Evolutionary conservation across 2,113 vertebrate genomes (phyloP).

Genomic region (Pollimyrus isidori): DNA sequence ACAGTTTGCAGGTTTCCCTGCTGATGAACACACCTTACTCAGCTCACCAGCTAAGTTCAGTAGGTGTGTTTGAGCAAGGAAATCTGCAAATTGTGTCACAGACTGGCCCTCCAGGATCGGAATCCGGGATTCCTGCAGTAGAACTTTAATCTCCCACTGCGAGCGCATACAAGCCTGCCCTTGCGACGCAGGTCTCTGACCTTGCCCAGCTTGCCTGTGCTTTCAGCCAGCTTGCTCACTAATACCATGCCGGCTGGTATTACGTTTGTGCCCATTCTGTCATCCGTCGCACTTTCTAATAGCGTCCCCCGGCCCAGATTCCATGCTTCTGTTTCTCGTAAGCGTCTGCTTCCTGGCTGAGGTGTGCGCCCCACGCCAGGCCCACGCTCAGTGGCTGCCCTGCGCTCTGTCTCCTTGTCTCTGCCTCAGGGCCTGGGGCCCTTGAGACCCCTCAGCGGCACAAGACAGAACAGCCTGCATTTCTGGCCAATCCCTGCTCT

Average conservation of each 20-base stretch:
- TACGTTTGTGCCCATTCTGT: neutral
- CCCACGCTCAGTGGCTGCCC: neutral
- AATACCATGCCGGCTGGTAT: neutral
- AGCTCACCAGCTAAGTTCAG: neutral
- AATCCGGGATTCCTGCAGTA: neutral
- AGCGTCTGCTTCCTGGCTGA: neutral
- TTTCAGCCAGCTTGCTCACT: neutral
- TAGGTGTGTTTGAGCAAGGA: neutral
- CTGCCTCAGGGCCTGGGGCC: neutral
- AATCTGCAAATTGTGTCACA: neutral
- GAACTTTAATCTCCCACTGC: neutral
- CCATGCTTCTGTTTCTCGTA: neutral
- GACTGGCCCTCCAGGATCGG: neutral
- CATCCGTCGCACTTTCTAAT: neutral
- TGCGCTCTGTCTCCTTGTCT: neutral
- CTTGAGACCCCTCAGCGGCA: neutral
- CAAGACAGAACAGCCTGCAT: neutral
- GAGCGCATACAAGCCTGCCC: neutral
- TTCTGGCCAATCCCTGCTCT: neutral
- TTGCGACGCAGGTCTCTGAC: neutral
- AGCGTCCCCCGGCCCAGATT: neutral
- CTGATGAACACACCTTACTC: neutral
- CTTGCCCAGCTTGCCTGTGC: neutral
- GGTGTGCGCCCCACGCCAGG: neutral
- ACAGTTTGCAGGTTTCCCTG: neutral